Conservation (phyloP, 2,113 vertebrate species). For the Muscicapa adusta region DNA sequence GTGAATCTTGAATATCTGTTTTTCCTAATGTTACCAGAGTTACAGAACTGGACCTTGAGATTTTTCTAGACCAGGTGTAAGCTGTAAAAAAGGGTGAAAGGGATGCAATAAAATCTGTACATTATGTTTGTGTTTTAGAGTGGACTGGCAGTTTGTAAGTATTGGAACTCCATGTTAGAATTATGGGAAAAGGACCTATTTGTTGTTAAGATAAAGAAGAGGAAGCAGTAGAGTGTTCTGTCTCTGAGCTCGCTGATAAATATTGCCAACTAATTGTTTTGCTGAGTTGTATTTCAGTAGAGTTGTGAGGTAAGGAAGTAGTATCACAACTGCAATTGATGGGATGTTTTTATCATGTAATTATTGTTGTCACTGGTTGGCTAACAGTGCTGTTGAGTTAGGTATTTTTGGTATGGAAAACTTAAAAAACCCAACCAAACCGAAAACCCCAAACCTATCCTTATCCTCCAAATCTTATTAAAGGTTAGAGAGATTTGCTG, state of each 20-base stretch:
- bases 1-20: background rate
- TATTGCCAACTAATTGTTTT: conserved; percentile 41
- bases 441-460: rapidly evolving
- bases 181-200: conserved; percentile 25
- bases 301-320: background rate
- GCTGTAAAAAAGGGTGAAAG: background rate
- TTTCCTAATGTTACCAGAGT: background rate
- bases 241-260: background rate
- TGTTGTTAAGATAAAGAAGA: conserved; percentile 11
- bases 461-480: background rate
- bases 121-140: background rate
- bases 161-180: conserved; percentile 6
- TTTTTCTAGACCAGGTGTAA: background rate
- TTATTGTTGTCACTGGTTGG: background rate
- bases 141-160: background rate
- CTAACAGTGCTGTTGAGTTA: background rate
- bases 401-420: background rate
- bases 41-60: background rate
- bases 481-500: background rate
- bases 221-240: background rate
- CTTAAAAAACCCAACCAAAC: background rate
- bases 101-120: background rate
- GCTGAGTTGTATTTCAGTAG: conserved; percentile 41
- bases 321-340: background rate
- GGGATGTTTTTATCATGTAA: background rate